Evolutionary conservation across 2,888 invertebrate genomes (phyloP), one percentile per base, ranked within the genome.

Genomic region (Osedax frankpressi): DNA sequence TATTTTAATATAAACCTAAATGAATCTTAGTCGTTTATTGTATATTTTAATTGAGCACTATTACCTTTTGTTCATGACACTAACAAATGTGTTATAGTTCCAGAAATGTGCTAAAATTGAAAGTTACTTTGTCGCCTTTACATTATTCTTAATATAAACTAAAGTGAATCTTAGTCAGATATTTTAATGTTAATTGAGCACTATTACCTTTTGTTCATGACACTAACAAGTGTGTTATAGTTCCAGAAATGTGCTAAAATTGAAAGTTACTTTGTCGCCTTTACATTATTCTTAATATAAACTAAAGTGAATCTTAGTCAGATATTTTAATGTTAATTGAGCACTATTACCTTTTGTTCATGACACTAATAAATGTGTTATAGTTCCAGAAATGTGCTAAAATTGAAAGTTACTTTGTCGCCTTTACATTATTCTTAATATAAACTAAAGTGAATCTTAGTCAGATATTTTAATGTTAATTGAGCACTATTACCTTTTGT

Each of bases 141-240:
- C 19, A 44, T 44, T 44, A 11, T 44, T 11, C 6, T 26, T 24
- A 65, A 26, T 24, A 26, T 65, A 11, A 24, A 14, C 6, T n/a
- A 65, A n/a, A 65, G 65, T 65, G 65, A 65, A 65, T 65, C 26
- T 44, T 44, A 11, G 44, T 44, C 44, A 44, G 19, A 44, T 44
- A 44, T 44, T 44, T 44, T 44, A 11, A 44, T 19, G 6, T 44
- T 44, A 44, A 44, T n/a, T 24, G 65, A 65, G 65, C 65, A 65
- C 65, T 65, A n/a, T 11, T 65, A n/a, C 65, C 65, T 65, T 24
- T 24, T n/a, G 24, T 26, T 65, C 24, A 26, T n/a, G 65, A 65
- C 65, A 65, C n/a, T 65, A 24, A 26, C 24, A 14, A n/a, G 11
- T 65, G n/a, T 65, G 24, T 65, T 65, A 24, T n/a, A 26, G 65